These are phyloP conservation scores for Oceanodroma leucorhoa DNA, from an alignment of 2,797 vertebrate genomes.

Conservation along the genomic window DNA sequence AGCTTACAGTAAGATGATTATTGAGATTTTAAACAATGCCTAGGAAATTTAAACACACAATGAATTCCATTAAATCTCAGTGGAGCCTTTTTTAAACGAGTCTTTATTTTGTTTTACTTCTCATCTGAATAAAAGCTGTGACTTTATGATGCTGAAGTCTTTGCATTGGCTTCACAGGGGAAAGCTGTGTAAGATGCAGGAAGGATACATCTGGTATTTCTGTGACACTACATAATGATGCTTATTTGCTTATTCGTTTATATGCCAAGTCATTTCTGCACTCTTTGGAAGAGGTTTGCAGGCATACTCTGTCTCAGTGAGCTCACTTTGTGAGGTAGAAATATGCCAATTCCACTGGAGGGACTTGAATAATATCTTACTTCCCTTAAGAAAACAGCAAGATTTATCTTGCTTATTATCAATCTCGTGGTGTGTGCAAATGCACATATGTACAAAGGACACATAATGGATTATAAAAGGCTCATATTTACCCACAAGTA, in stretches of 20 bases:
- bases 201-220: not conserved
- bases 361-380: constrained; percentile 39
- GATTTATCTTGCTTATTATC: constrained; percentile 63
- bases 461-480: constrained; percentile 48
- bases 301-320: not conserved
- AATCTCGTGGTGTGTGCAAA: constrained; percentile 31
- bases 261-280: constrained; percentile 3
- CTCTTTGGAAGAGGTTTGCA: constrained; percentile 27
- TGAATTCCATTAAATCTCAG: constrained; percentile 24
- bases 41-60: constrained; percentile 29
- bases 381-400: constrained; percentile 50
- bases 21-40: constrained; percentile 13
- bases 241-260: not conserved
- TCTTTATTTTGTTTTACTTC: not conserved
- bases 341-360: constrained; percentile 52
- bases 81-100: not conserved
- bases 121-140: not conserved
- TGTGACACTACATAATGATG: not conserved
- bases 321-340: not conserved
- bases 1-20: constrained; percentile 8
- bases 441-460: not conserved
- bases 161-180: not conserved
- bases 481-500: constrained; percentile 43
- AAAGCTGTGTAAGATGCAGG: not conserved
- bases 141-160: not conserved